Evolutionary conservation across 2,888 invertebrate genomes (phyloP), one percentile per base, ranked within the genome.

Genomic region (Caenorhabditis imperialis): DNA sequence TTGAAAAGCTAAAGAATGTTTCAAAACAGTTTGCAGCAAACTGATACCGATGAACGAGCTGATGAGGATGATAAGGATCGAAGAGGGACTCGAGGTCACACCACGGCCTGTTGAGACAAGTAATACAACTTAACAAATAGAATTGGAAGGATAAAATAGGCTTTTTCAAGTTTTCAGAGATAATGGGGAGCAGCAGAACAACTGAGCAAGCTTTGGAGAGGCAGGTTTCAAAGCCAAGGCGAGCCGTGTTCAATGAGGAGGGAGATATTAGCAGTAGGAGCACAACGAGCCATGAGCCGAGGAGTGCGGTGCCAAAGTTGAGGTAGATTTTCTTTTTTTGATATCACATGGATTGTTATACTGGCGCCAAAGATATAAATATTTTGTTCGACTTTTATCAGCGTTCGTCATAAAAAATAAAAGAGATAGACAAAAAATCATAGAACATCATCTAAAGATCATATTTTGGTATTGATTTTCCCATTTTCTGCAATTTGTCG

Each of bases 41-140:
- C 38, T 69, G 18, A 35, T 51, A 35, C 35, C 61, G 30, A 75
- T 75, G 74, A 23, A n/a, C 7, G 74, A 75, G 23, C 47, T 75
- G 7, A 69, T 75, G 4, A 67, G 69, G 33, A 62, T 57, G 40
- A 53, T 62, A 20, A 50, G 74, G 57, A 69, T 75, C 22, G 74
- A 75, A 35, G 74, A 75, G 47, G 74, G 74, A 14, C 57, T 75
- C 5, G 62, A 62, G 33, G 69, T 75, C n/a, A 75, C 74, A 14
- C 62, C 74, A 1, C 55, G 69, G 23, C n/a, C 48, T 8, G 20
- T n/a, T n/a, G n/a, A n/a, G n/a, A n/a, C n/a, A n/a, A n/a, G n/a
- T n/a, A n/a, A n/a, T n/a, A n/a, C n/a, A n/a, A n/a, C n/a, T n/a
- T n/a, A n/a, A n/a, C n/a, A n/a, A n/a, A n/a, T n/a, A n/a, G n/a